Conservation (phyloP, 2,888 invertebrate genomes). For the Apamea crenata region DNA sequence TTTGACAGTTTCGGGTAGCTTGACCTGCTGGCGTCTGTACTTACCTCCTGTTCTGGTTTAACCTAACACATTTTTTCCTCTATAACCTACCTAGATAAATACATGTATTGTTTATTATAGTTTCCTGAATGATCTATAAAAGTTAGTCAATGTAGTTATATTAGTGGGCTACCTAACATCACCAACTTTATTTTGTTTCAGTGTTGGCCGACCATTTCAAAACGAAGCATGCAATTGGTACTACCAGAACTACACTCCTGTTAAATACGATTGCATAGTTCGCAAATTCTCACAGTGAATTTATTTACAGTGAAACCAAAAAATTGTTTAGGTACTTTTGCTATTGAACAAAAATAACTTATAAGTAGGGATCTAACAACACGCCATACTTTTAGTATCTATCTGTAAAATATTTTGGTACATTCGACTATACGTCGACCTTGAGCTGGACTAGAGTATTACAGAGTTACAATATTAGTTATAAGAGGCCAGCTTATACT, state of each 20-base stretch:
- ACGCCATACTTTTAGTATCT: background rate
- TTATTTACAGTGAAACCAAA: background rate
- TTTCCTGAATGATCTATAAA: background rate
- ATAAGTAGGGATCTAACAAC: background rate
- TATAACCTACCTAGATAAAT: too few relatives aligned
- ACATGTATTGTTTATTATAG: background rate
- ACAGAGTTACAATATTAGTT: background rate
- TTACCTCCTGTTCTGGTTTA: too few relatives aligned
- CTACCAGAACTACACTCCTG: conserved; percentile 89
- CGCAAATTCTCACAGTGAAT: conserved; percentile 78
- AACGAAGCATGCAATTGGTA: conserved; percentile 91
- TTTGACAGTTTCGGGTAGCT: too few relatives aligned
- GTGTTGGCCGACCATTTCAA: conserved; percentile 88
- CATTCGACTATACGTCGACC: background rate
- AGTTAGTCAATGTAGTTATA: background rate
- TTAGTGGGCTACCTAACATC: background rate
- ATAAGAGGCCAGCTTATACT: background rate
- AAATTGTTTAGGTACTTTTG: background rate
- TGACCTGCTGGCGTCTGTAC: too few relatives aligned
- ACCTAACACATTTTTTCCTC: too few relatives aligned
- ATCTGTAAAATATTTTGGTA: background rate
- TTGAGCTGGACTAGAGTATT: background rate
- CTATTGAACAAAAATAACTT: background rate
- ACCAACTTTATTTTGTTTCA: conserved; percentile 71
- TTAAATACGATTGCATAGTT: conserved; percentile 81